Base-by-base conservation (phyloP, 2,888 invertebrate species). In the Pristionchus maxplancki region DNA sequence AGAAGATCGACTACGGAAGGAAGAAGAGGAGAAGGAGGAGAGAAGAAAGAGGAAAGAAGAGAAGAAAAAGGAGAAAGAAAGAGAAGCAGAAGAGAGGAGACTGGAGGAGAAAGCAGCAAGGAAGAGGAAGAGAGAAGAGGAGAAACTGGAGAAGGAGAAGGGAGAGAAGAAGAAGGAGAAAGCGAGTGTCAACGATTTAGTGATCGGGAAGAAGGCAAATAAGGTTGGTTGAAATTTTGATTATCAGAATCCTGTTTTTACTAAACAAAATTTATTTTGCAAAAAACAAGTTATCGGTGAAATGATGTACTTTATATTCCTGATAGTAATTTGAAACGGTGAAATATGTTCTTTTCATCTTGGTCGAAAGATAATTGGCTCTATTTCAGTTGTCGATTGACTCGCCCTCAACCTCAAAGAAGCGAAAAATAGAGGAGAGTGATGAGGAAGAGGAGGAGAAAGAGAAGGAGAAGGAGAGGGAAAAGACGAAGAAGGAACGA, bases 61-160 rank as follows among this genome's bases (percentile, higher is more conserved):
- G 24, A 74, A 71, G 87, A 87, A 67, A 15, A 87, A 37, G 20
- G 67, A 44, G 44, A 48, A 44, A 28, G 44, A 71, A 48, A 13
- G 53, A 17, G 87, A 71, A n/a, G 78, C 85, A 37, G 83, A 84
- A 84, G 40, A 53, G 53, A 74, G 74, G 28, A 74, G 53, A 64
- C 34, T 34, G 74, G 74, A 62, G 86, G 40, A 53, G 81, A 50
- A 88, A 67, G 83, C 53, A 83, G 62, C 48, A 20, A 89, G 28
- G 34, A 88, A 50, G 81, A 83, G 83, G 40, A 88, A 34, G 44
- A 37, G 28, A 74, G 74, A 62, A 86, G 40, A 87, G 28, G 48
- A 58, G 44, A 50, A 37, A 44, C 40, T 28, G 31, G 58, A 40
- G 64, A 83, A 34, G 31, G 83, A 71, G 50, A 40, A 67, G 53